Evolutionary conservation across 2,797 vertebrate genomes (phyloP), one percentile per base, ranked within the genome.

Genomic region (Pseudopleuronectes americanus): DNA sequence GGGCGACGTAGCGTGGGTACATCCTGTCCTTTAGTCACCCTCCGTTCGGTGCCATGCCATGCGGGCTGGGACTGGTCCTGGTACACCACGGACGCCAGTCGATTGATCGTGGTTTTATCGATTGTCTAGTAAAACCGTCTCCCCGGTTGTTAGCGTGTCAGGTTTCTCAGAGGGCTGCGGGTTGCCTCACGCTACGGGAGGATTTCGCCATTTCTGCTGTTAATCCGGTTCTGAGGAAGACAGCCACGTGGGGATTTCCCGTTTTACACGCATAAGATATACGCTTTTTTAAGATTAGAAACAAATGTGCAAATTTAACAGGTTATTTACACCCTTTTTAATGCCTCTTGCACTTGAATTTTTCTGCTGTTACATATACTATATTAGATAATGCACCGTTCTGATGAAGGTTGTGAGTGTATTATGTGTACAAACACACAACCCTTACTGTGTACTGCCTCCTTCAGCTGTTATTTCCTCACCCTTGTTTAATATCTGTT

Each of bases 21-120:
- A 84, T 19, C 53, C 33, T 74, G 83, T 87, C 64, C 71, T 76
- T 31, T 62, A 4, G n/a, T 47, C 31, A 28, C n/a, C 28, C 60
- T 57, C 3, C 22, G 8, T 71, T 41, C 47, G 22, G 56, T 47
- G 38, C 43, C 47, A 16, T 55, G 24, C 59, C 73, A 9, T 13
- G 23, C 55, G 26, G 57, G 23, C 36, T 21, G 14, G 56, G 57
- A 52, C 12, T 12, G 38, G 24, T 16, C 4, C 64, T 33, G 22
- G 6, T 52, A 22, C 9, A 10, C 2, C 21, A 45, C 51, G 31
- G 57, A 84, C 3, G 59, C 26, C 12, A 4, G 17, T 19, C 4
- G 10, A 10, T 67, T 60, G 56, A 14, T 13, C 22, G 21, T 4
- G 3, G 23, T 22, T 31, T 6, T n/a, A 81, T 75, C 5, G 69